Percentiles rank a stretch among this genome's conserved stretches.
Conservation (phyloP, 92 coral and sea anemone genomes). For the Bergia sp. region DNA sequence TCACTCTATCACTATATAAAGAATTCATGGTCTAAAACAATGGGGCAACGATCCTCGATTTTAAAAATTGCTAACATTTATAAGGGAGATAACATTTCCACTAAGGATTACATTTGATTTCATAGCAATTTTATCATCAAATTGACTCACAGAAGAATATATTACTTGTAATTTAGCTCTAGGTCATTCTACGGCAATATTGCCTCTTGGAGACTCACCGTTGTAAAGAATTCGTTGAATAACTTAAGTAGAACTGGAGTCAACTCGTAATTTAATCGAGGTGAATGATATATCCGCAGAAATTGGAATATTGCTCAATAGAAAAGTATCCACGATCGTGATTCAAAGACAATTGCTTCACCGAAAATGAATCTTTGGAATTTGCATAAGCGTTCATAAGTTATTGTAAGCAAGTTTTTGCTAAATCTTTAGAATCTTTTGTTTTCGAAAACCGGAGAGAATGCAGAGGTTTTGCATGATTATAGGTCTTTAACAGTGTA, state of each 20-base stretch:
- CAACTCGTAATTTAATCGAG: background rate
- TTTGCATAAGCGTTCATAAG: background rate
- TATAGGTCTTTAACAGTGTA: too few relatives aligned
- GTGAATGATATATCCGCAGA: background rate
- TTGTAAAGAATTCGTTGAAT: background rate
- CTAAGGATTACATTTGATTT: background rate
- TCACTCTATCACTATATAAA: background rate
- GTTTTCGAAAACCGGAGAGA: background rate
- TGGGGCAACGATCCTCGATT: background rate
- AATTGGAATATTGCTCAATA: background rate
- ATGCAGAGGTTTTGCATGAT: background rate
- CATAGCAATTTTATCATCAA: background rate
- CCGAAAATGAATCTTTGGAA: background rate
- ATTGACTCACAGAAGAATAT: background rate
- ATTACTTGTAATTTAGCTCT: background rate
- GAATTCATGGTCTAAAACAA: background rate
- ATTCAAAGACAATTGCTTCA: background rate
- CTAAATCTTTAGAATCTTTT: background rate
- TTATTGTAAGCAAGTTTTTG: background rate
- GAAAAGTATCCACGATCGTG: background rate
- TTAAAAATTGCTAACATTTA: background rate
- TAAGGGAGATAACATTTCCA: background rate
- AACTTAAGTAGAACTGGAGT: background rate
- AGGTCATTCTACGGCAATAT: background rate
- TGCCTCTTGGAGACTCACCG: background rate